Base-by-base conservation (phyloP, 2,888 invertebrate species). In the Marasmarcha lunaedactyla region DNA sequence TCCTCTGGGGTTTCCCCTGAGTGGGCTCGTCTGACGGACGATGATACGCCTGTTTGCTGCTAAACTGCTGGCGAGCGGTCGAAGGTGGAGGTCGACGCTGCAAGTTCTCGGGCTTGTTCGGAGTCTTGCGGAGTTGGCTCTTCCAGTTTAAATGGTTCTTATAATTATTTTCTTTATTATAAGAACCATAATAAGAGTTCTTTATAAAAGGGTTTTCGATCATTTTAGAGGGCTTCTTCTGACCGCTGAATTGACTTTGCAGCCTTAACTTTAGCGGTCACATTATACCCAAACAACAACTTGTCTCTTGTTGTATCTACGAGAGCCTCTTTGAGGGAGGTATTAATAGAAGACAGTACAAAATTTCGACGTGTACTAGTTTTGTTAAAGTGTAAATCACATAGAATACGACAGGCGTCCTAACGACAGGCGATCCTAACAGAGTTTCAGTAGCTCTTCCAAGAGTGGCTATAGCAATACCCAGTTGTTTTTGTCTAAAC, bases 371-470 rank as follows among this genome's bases (percentile, higher is more conserved):
- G 37, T 5, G 27, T 33, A 14, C 34, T 37, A 10, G 45, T 40
- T 2, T 43, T 43, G 3, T n/a, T 33, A 13, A 38, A 33, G 14
- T 40, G 38, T 7, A 34, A 35, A n/a, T 45, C 45, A 36, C 45
- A 45, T 11, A 43, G 13, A 6, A 43, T 33, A 7, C 40, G 7
- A 15, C 41, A 40, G 30, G 43, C 45, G 34, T 45, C 46, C 15
- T 37, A 9, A 15, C 15, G 9, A n/a, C 15, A 36, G 4, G 36
- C 33, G 14, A 36, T 27, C n/a, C n/a, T 9, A 42, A 13, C 7
- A 42, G 40, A 7, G 26, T 38, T 14, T 37, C 40, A 13, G 13
- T 10, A 33, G 35, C 37, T 15, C n/a, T n/a, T n/a, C n/a, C n/a
- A n/a, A 44, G 15, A 5, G 42, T 42, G 13, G 42, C 15, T 27